Percentiles rank a stretch among this genome's conserved stretches.
Conservation (phyloP, 2,888 invertebrate species). For the Blastobasis lacticolella region DNA sequence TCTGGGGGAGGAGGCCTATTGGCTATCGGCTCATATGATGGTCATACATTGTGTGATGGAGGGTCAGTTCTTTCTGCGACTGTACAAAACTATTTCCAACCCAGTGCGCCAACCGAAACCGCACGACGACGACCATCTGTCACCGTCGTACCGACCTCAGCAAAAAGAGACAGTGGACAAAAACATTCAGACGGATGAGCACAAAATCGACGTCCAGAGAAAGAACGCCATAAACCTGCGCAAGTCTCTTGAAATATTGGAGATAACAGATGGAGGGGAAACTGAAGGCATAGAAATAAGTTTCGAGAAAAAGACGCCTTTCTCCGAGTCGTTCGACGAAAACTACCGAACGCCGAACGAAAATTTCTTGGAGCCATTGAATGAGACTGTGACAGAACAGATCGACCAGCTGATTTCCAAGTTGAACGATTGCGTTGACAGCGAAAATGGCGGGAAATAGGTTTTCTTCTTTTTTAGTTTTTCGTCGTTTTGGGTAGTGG, state of each 20-base stretch:
- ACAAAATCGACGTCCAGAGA: slow-evolving; percentile 21
- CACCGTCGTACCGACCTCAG: background rate
- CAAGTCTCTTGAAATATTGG: slow-evolving; percentile 48
- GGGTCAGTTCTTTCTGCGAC: too few species aligned
- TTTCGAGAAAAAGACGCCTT: slow-evolving; percentile 45
- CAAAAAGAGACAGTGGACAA: slow-evolving; percentile 32
- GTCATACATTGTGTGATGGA: too few species aligned
- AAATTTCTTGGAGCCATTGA: slow-evolving; percentile 48
- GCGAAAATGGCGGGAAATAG: slow-evolving; percentile 23
- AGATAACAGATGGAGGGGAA: slow-evolving; percentile 37
- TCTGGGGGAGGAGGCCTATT: too few species aligned
- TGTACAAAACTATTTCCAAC: too few species aligned
- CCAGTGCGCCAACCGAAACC: background rate
- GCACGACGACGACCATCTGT: background rate
- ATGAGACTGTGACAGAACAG: slow-evolving; percentile 51
- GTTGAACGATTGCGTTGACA: slow-evolving; percentile 43
- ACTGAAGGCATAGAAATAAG: slow-evolving; percentile 40
- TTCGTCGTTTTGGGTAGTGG: background rate
- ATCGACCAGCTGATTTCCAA: slow-evolving; percentile 60
- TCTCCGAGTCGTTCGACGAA: slow-evolving; percentile 48
- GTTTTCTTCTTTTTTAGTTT: slow-evolving; percentile 1
- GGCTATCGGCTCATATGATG: too few species aligned
- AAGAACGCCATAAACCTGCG: slow-evolving; percentile 33
- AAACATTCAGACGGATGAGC: slow-evolving; percentile 34
- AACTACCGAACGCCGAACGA: slow-evolving; percentile 55